Evolutionary conservation across 1,140 invertebrate species (phyloP), one percentile per base, ranked within the genome.

Genomic region (Lepidurus couesii): DNA sequence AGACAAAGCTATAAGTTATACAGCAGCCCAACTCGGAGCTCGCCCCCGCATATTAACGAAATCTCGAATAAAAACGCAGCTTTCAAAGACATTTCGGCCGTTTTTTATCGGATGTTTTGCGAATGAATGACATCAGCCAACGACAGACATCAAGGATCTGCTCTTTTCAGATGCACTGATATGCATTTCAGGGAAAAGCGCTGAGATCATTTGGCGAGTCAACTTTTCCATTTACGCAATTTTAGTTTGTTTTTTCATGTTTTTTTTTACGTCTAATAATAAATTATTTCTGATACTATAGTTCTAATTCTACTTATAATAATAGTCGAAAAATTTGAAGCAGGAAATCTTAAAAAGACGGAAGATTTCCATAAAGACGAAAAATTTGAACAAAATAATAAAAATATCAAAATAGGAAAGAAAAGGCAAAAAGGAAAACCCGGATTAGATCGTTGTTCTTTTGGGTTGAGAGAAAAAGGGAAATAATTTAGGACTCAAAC

Each of bases 1-100:
- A 65, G 13, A 65, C 53, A 65, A 65, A 65, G 13, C 53, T 13
- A 65, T 65, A 65, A 65, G 53, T 65, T 65, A 65, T 21, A 9
- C 13, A 65, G 53, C 53, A 65, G 21, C 45, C 45, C 10, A 47
- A 47, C 53, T 65, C 53, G 53, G 9, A 65, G n/a, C 53, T 65
- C 53, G 53, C 53, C 53, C 53, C 53, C 53, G 53, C 53, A 65
- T 65, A 65, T 65, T 65, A 65, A 65, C 53, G 21, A 65, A 9
- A 65, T 65, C 21, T 65, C 4, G 34, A 34, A 21, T 65, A 65
- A 13, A 65, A 65, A 65, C 0, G 21, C 21, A 65, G 16, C 45
- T 16, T 7, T 5, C 7, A n/a, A 65, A 13, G 8, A 13, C 53
- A n/a, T 65, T 65, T 65, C 21, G 6, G 16, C n/a, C 1, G 10